Evolutionary conservation across 2,888 invertebrate genomes (phyloP).

Genomic region (Polyploca ridens): DNA sequence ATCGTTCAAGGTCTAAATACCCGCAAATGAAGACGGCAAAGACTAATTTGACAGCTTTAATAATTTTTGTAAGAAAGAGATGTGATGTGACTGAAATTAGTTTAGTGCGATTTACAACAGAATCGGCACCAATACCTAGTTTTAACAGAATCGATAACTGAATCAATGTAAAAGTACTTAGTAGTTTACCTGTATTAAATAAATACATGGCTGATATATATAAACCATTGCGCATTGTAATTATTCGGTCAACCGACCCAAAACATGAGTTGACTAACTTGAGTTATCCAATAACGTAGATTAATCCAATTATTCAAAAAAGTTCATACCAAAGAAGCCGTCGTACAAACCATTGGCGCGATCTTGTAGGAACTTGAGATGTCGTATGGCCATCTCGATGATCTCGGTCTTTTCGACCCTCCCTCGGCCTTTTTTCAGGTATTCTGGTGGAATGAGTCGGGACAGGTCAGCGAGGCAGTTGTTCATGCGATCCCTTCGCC

Average conservation of each 20-base stretch:
- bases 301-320: constrained; percentile 5
- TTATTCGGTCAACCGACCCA: neutral
- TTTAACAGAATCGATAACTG: neutral
- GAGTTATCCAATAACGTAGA: neutral
- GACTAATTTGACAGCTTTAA: no score
- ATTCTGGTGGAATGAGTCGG: constrained; percentile 95
- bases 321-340: constrained; percentile 13
- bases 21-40: no score
- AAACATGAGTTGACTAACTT: neutral
- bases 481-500: constrained; percentile 98
- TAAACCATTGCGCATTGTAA: neutral
- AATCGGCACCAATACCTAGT: no score
- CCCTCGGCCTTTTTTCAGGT: constrained; percentile 97
- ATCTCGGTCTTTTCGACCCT: constrained; percentile 99
- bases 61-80: no score
- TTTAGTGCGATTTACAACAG: no score
- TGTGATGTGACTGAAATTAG: no score
- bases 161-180: no score
- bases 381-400: constrained; percentile 98
- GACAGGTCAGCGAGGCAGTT: constrained; percentile 97
- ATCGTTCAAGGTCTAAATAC: no score
- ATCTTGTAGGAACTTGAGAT: constrained; percentile 95
- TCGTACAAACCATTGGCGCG: constrained; percentile 78
- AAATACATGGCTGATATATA: no score
- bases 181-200: no score